Evolutionary conservation across 2,888 invertebrate genomes (phyloP), one percentile per base, ranked within the genome.

Genomic region (Laothoe populi): DNA sequence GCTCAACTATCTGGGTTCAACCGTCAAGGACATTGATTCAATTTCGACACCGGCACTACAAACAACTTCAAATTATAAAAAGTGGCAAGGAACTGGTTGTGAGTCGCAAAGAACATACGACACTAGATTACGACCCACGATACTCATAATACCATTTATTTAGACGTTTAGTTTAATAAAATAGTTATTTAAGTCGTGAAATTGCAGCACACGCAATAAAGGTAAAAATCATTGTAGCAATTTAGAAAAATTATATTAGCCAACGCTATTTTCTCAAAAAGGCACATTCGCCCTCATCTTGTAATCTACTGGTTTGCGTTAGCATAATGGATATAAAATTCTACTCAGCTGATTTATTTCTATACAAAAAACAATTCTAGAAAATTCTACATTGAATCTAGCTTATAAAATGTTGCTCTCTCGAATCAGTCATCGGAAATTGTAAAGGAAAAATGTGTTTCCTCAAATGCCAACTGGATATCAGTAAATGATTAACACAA

Each of bases 401-500:
- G 11, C 19, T 8, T n/a, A 8, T 19, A 19, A 19, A 19, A 19
- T 19, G 53, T 19, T 11, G 31, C 19, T 53, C 53, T 53, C 35
- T n/a, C 35, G 19, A 31, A 16, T 49, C 8, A 49, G 16, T 19
- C n/a, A 53, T 53, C 31, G 35, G 53, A 72, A 73, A 72, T 70
- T 73, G 71, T 64, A 71, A 71, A 75, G 76, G 53, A 31, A 53
- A 48, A 11, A 53, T 35, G 23, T 24, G 19, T 19, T 53, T 53
- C 16, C 42, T 26, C 53, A 53, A 40, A 60, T 40, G 24, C 11
- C 42, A 16, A 53, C 1, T 19, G 35, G 24, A 40, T 61, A 44
- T 61, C 42, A 61, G 42, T n/a, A 49, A 21, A 31, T 40, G 42
- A 61, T 53, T 26, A 24, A 26, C 40, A 40, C 16, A 24, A 10